Evolutionary conservation across 2,888 invertebrate species (phyloP).

Genomic region (Lasioglossum calceatum): DNA sequence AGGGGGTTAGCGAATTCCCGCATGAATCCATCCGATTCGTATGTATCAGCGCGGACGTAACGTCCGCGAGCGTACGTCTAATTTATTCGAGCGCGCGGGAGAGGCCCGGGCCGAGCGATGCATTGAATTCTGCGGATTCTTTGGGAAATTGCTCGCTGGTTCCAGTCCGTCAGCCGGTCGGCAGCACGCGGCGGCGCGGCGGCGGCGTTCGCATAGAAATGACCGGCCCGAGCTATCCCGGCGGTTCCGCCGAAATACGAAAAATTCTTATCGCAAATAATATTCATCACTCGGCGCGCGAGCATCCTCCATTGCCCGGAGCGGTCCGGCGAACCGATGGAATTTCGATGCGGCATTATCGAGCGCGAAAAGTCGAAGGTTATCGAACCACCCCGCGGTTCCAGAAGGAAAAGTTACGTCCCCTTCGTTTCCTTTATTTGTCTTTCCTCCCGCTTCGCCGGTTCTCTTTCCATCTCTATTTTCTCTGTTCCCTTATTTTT

Average conservation of each 20-base stretch:
- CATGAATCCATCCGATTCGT: constrained; percentile 37
- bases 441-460: constrained; percentile 30
- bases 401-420: constrained; percentile 23
- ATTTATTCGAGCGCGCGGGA: constrained; percentile 74
- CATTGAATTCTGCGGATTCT: constrained; percentile 79
- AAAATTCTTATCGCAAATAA: constrained; percentile 78
- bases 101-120: constrained; percentile 72
- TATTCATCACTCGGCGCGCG: constrained; percentile 72
- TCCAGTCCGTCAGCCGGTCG: constrained; percentile 39
- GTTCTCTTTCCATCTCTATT: not conserved
- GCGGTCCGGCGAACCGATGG: constrained; percentile 44
- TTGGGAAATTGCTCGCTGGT: constrained; percentile 74
- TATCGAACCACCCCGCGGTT: constrained; percentile 16
- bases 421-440: constrained; percentile 32
- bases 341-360: constrained; percentile 70
- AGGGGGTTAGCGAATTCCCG: constrained; percentile 37
- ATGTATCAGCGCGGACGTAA: constrained; percentile 42
- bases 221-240: constrained; percentile 56
- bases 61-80: constrained; percentile 62
- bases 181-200: constrained; percentile 42
- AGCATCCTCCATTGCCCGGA: not conserved
- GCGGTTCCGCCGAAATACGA: constrained; percentile 67
- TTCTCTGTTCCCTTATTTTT: not conserved
- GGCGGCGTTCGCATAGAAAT: constrained; percentile 75
- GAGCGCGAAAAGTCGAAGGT: constrained; percentile 61